A percentile compares a stretch with the other conserved stretches of the same genome.
Conservation (phyloP, 2,113 vertebrate genomes). For the Lethenteron camtschaticum region DNA sequence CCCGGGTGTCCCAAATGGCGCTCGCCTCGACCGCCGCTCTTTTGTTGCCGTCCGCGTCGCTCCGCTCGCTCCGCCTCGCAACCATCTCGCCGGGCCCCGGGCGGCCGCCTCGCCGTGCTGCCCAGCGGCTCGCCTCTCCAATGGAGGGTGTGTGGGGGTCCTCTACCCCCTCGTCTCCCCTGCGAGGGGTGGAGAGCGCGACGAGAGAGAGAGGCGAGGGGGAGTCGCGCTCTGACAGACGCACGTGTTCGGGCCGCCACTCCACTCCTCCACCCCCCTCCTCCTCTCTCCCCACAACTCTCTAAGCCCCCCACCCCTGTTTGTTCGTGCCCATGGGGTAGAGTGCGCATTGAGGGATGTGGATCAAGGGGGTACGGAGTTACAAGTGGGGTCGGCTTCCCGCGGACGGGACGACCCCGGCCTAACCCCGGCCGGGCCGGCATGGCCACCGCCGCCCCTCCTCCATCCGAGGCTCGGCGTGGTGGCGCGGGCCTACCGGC, state of each 20-base stretch:
- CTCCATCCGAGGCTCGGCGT: not conserved
- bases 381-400: not conserved
- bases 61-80: not conserved
- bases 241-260: not conserved
- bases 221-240: not conserved
- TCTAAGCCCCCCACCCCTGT: not conserved
- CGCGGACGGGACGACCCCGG: not conserved
- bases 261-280: not conserved
- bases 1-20: not conserved
- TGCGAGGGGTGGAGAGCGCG: not conserved
- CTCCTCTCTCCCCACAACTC: not conserved
- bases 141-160: not conserved
- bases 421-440: not conserved
- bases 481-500: not conserved
- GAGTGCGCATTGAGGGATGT: too few species aligned
- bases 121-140: not conserved
- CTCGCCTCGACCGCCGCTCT: not conserved
- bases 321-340: not conserved
- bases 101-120: not conserved
- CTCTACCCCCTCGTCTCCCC: not conserved
- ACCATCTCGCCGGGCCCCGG: not conserved
- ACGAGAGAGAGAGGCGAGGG: too few species aligned
- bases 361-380: too few species aligned
- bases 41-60: not conserved
- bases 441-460: not conserved